Evolutionary conservation across 2,113 vertebrate species (phyloP), one percentile per base, ranked within the genome.

Genomic region (Eulemur rufifrons): DNA sequence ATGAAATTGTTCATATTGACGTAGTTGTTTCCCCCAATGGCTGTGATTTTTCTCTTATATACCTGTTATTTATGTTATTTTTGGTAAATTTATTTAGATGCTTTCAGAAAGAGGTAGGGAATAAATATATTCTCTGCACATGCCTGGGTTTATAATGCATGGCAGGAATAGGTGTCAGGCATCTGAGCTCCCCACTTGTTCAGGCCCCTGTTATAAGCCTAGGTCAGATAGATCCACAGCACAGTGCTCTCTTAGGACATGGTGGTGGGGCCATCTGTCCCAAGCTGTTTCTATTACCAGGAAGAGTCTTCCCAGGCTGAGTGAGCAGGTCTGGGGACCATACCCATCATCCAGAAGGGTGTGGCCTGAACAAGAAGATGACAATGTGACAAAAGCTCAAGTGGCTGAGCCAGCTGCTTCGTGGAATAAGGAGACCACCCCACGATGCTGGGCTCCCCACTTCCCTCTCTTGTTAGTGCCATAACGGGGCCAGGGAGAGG

Each of bases 41-140:
- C 42, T 86, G 23, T 39, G 74, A 45, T 29, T 90, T 94, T 91
- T 76, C n/a, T 80, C n/a, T 63, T 52, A 54, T 0, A 2, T 63
- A 66, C 17, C 20, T 34, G 39, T 64, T 66, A 64, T 9, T 63
- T 52, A 11, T 59, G 23, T 45, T 88, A 21, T 47, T 66, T 39
- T 82, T 73, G 11, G 34, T 68, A 78, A 91, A 73, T 21, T 47
- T 90, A 61, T 64, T 39, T 80, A 76, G 54, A 86, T 71, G 11
- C 47, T 91, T 83, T 92, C 45, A 74, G 84, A 97, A 92, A 83
- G 59, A 78, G n/a, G 8, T 56, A 6, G 61, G 17, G 45, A 81
- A 68, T 78, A 63, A 80, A 83, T 12, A 50, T 3, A n/a, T 2
- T 15, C 27, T 25, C 20, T 25, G 4, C 12, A 39, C 0, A 1